Evolutionary conservation across 2,888 invertebrate genomes (phyloP), one percentile per base, ranked within the genome.

Genomic region (Masnerella sp.): DNA sequence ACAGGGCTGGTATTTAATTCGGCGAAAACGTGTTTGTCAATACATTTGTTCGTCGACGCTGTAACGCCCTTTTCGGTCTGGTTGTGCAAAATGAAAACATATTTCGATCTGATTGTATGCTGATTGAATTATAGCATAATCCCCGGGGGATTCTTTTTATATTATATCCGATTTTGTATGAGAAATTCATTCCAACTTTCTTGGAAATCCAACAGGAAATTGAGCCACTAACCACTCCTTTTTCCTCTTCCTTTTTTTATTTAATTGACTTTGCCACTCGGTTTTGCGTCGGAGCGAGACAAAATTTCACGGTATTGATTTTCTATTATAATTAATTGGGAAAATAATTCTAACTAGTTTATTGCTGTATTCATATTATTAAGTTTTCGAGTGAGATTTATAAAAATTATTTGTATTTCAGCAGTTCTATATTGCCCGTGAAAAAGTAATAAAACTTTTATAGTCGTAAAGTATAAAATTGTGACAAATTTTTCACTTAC

Each of bases 1-100:
- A 61, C 45, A 61, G 20, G 38, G 20, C 11, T 20, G 36, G 20
- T 49, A 49, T 47, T 49, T 49, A 61, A 61, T 47, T 49, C 61
- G 28, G 52, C 11, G 58, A 3, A 45, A 34, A 22, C 22, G 32
- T 34, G 25, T 58, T 43, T 45, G 58, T 45, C 58, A 34, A 58
- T 58, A 45, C 25, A 12, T 45, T 43, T 25, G 42, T 56, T 28
- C 8, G 12, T 43, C 15, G 32, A 42, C 11, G 40, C 42, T 54
- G 54, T 32, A 56, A 32, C 20, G 56, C 36, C 20, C 32, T 43
- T 56, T 32, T 22, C 32, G 17, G 14, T 42, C 42, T 42, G 18
- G 30, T n/a, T 52, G 9, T n/a, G 18, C 22, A 36, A 36, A 20
- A 25, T 22, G 17, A 47, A 47, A 17, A 47, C 47, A 30, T 18